Conservation (phyloP, 92 coral and sea anemone genomes). For the Isaurus tuberculatus region DNA sequence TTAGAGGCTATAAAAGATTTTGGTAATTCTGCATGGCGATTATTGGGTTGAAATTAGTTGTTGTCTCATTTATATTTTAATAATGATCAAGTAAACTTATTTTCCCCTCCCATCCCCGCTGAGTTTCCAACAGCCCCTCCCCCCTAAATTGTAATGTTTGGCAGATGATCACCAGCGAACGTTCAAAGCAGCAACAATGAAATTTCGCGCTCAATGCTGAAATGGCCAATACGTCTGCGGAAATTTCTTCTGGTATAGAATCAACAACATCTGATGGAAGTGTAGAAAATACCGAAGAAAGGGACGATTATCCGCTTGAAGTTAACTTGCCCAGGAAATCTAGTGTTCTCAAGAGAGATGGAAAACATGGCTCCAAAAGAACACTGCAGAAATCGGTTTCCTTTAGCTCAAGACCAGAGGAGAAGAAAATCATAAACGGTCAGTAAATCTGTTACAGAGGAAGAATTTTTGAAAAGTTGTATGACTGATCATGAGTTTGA, state of each 20-base stretch:
- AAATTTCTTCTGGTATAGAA: conserved; percentile 63
- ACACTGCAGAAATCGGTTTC: conserved; percentile 95
- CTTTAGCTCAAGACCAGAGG: conserved; percentile 96
- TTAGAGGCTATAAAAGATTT: too few relatives aligned
- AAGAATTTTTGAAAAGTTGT: conserved; percentile 35
- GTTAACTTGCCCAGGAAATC: conserved; percentile 75
- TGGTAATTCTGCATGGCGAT: not conserved
- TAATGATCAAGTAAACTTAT: too few relatives aligned
- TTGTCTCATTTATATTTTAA: not conserved
- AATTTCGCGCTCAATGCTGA: conserved; percentile 52
- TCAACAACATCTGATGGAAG: conserved; percentile 78
- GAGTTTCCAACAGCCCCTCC: not conserved
- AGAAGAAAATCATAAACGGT: conserved; percentile 97
- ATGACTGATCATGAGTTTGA: conserved; percentile 44
- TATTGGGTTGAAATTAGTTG: not conserved
- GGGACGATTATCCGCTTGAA: conserved; percentile 47
- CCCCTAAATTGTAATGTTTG: not conserved
- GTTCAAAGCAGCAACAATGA: conserved; percentile 5
- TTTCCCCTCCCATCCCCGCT: not conserved
- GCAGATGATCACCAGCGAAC: conserved; percentile 7
- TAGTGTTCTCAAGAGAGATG: conserved; percentile 91
- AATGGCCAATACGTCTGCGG: conserved; percentile 82
- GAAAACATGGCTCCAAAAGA: conserved; percentile 71
- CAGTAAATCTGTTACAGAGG: conserved; percentile 47
- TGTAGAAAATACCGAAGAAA: conserved; percentile 64